phyloP scores from a whole-genome alignment of 2,113 vertebrate species.

The Tyrannus savana region DNA sequence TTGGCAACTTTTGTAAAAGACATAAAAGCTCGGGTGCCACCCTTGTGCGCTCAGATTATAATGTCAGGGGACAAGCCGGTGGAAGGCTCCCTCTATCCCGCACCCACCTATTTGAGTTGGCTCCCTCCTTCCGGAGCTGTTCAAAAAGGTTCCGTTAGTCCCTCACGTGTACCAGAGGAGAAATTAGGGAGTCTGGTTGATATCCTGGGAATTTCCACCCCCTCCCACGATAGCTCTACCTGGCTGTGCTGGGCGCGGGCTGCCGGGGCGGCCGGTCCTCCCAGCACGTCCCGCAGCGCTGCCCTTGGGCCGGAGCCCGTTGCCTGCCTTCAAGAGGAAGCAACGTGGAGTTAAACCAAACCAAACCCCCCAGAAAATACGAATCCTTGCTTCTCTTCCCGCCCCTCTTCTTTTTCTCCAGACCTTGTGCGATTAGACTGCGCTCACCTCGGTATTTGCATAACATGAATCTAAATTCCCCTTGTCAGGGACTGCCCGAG shows the following conservation, averaged over 20 bases:
- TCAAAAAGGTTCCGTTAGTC: background rate
- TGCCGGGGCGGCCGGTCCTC: background rate
- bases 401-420: background rate
- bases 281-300: background rate
- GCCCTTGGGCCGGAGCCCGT: background rate
- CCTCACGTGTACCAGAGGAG: background rate
- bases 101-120: background rate
- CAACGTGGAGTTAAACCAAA: background rate
- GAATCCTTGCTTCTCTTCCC: background rate
- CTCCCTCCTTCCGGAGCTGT: background rate
- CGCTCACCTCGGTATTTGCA: constrained; percentile 17
- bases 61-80: background rate
- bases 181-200: background rate
- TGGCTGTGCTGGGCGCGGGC: background rate
- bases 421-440: background rate
- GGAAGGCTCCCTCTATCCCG: background rate
- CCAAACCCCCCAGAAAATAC: background rate
- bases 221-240: background rate
- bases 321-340: background rate
- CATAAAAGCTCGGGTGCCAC: constrained; percentile 73
- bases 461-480: background rate
- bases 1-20: constrained; percentile 81
- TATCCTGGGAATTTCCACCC: background rate
- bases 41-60: constrained; percentile 59
- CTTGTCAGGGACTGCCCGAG: background rate